Evolutionary conservation across 2,888 invertebrate genomes (phyloP).

Genomic region (Aphidoletes aphidimyza): DNA sequence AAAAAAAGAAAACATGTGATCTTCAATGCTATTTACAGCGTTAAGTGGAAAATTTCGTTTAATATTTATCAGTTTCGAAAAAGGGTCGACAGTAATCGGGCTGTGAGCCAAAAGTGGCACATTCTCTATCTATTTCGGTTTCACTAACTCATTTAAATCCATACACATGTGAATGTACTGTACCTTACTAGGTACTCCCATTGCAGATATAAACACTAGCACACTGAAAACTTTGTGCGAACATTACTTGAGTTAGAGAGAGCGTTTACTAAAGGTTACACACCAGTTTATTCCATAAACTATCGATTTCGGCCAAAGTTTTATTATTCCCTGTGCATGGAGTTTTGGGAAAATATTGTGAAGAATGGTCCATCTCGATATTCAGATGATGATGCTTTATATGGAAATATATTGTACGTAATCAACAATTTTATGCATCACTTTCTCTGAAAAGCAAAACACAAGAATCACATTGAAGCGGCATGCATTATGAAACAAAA

Average conservation of each 20-base stretch:
- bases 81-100: neutral
- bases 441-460: neutral
- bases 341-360: neutral
- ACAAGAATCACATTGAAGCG: neutral
- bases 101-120: too few species aligned
- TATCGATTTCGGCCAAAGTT: slow-evolving; percentile 6
- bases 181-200: too few species aligned
- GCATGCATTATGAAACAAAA: neutral
- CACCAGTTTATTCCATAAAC: slow-evolving; percentile 7
- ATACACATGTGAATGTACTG: too few species aligned
- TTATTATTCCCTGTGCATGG: slow-evolving; percentile 2
- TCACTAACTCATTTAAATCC: too few species aligned
- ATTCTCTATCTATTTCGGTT: too few species aligned
- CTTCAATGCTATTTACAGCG: neutral
- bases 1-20: neutral
- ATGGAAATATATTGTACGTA: too few species aligned
- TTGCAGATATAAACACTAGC: neutral
- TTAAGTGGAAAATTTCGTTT: neutral
- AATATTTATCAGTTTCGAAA: slow-evolving; percentile 36
- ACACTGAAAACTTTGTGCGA: neutral
- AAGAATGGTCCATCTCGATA: neutral
- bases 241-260: neutral
- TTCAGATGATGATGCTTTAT: too few species aligned
- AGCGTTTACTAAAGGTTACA: neutral
- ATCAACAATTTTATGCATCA: too few species aligned